Conservation (phyloP, 2,888 invertebrate species). For the Parasteatoda lunata region DNA sequence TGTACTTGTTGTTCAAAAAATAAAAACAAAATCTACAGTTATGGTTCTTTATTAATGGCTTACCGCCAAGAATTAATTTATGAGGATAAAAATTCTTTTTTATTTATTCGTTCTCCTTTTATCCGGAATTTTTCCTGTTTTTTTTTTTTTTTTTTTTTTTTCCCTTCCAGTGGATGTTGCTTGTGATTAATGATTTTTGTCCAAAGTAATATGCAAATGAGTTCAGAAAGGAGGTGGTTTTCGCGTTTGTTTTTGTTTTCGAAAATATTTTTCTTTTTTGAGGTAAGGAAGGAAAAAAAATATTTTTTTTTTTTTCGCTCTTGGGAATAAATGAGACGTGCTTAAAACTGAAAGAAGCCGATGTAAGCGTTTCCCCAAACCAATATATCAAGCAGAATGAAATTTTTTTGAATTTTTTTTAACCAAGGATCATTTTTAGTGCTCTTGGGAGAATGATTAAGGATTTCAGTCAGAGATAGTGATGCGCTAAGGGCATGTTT, state of each 20-base stretch:
- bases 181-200: slow-evolving; percentile 50
- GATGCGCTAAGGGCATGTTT: neutral
- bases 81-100: slow-evolving; percentile 18
- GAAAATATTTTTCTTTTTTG: slow-evolving; percentile 20
- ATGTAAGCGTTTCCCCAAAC: slow-evolving; percentile 15
- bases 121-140: neutral
- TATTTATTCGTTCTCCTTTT: neutral
- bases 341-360: neutral
- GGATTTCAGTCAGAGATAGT: neutral
- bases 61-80: slow-evolving; percentile 43
- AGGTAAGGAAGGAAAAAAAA: neutral
- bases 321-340: slow-evolving; percentile 37
- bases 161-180: neutral
- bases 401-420: neutral
- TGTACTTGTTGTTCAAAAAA: neutral
- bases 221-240: neutral
- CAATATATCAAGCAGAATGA: neutral
- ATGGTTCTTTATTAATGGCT: slow-evolving; percentile 22
- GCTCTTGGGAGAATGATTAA: neutral
- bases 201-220: slow-evolving; percentile 43
- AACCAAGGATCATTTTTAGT: neutral
- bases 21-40: neutral
- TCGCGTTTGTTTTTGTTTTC: neutral
- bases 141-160: neutral
- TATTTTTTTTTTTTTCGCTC: neutral